Percentiles rank a stretch among this genome's conserved stretches.
Evolutionary conservation across 2,797 vertebrate species (phyloP).

Genomic region (Aulostomus chinensis): DNA sequence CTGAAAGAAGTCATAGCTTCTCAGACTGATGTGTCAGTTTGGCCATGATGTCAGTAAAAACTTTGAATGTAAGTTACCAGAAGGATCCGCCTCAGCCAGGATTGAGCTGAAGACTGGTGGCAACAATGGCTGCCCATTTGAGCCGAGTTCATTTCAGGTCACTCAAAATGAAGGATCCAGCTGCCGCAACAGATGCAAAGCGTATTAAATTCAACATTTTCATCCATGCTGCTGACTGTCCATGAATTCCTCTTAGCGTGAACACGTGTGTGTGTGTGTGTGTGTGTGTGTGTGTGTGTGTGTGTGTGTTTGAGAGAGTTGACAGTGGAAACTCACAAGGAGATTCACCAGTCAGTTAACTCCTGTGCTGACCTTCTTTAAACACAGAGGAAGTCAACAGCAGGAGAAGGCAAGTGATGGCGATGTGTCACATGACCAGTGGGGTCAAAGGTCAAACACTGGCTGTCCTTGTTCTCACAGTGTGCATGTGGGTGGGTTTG

Average conservation of each 20-base stretch:
- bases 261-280: too few species aligned
- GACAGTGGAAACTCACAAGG: neutral
- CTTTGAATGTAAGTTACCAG: too few species aligned
- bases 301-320: neutral
- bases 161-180: slow-evolving; percentile 1
- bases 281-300: too few species aligned
- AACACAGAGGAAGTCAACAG: too few species aligned
- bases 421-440: neutral
- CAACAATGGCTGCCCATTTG: slow-evolving; percentile 1
- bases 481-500: slow-evolving; percentile 3
- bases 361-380: too few species aligned
- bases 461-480: slow-evolving; percentile 11
- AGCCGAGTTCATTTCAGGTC: neutral
- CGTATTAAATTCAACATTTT: too few species aligned
- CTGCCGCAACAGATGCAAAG: neutral
- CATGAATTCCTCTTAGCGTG: neutral
- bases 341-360: neutral
- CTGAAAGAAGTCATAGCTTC: neutral
- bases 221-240: neutral
- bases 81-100: too few species aligned
- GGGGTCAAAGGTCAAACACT: slow-evolving; percentile 11
- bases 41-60: too few species aligned
- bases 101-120: too few species aligned
- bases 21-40: too few species aligned
- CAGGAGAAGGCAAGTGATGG: neutral